Evolutionary conservation across 1,140 invertebrate species (phyloP), one percentile per base, ranked within the genome.

Genomic region (Pachyrhynchus sulphureomaculatus): DNA sequence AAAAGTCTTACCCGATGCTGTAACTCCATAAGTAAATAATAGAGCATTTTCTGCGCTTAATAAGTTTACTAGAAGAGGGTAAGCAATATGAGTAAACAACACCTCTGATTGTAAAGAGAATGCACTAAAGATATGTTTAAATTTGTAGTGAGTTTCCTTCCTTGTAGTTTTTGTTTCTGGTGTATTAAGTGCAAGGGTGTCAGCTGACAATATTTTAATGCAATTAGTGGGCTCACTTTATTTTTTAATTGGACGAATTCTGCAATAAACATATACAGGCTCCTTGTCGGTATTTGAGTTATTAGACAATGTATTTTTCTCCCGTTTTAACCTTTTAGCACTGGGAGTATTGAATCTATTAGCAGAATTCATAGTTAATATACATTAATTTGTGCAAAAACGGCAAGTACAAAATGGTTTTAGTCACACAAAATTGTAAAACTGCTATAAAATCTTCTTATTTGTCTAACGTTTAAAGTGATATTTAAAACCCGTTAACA

Each of bases 1-100:
- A 72, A 88, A 95, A 0, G 96, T 98, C 80, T 99, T 93, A 0
- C 96, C 96, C 64, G 95, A 97, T 1, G 93, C 93, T 3, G 96
- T 98, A 2, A 98, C 92, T 20, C 96, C 96, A 76, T 99, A 98
- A 0, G 95, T 93, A 74, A 98, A 98, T 4, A 99, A 76, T 15
- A 96, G 78, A 32, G 89, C 91, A 82, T 97, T 98, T 76, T 89
- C 90, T 34, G 89, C 90, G 53, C 84, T 81, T 20, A 93, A 78
- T 4, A 93, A 75, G 69, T 89, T 87, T 70, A 92, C 85, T 0
- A 99, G 87, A 2, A 99, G 77, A 0, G 95, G 95, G 39, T 90
- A 79, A 0, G 92, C 91, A 12, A 95, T 87, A 53, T 83, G 78
- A 36, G 90, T 85, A 76, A 96, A 98, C n/a, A n/a, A n/a, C 4